These are phyloP conservation scores for Ostrea edulis DNA, from an alignment of 1,140 invertebrate species.

Conservation along the genomic window DNA sequence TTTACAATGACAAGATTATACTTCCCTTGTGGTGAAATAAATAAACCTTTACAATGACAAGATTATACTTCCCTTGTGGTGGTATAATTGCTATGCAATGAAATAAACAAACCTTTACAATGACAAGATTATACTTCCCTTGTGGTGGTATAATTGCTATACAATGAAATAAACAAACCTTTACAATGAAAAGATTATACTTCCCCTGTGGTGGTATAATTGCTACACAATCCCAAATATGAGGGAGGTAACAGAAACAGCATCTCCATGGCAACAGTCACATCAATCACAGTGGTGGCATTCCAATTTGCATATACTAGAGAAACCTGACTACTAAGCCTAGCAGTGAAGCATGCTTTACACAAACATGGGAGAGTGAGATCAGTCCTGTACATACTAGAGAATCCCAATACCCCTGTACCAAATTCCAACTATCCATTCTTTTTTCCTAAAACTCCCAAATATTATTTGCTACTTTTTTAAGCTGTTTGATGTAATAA, in stretches of 20 bases:
- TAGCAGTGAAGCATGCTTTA: constrained; percentile 38
- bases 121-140: no score
- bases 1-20: no score
- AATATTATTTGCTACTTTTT: no score
- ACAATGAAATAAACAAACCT: background rate
- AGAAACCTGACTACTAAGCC: constrained; percentile 35
- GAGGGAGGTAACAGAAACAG: constrained; percentile 28
- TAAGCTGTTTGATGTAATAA: no score
- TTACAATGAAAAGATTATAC: background rate
- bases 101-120: no score
- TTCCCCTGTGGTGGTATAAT: background rate
- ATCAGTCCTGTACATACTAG: background rate
- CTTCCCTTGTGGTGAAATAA: no score
- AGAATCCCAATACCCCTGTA: background rate
- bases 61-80: no score
- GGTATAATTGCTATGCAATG: no score
- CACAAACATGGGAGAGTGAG: constrained; percentile 5
- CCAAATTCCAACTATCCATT: background rate
- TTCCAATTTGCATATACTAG: constrained; percentile 33
- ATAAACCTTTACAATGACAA: no score
- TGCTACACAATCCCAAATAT: constrained; percentile 2
- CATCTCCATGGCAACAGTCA: constrained; percentile 17
- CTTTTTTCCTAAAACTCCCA: no score
- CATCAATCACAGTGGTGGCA: constrained; percentile 30
- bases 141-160: no score